Evolutionary conservation across 2,888 invertebrate species (phyloP).

Genomic region (Papilio elwesi): DNA sequence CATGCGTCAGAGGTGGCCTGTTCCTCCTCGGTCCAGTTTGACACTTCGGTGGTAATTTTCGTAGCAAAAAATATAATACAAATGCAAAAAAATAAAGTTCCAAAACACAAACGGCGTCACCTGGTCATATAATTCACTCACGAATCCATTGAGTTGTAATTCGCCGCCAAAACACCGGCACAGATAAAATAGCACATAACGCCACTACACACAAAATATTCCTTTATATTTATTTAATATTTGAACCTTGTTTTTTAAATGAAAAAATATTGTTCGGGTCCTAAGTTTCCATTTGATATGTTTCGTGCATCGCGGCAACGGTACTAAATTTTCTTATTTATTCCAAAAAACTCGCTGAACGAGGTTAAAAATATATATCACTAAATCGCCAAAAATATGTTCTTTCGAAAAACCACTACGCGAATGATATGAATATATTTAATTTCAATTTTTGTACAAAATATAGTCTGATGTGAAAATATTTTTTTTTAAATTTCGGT

Average conservation of each 20-base stretch:
- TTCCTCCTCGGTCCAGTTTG: constrained; percentile 83
- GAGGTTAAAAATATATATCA: constrained; percentile 62
- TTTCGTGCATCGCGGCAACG: constrained; percentile 66
- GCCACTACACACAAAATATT: constrained; percentile 75
- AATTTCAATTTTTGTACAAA: constrained; percentile 60
- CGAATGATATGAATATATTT: constrained; percentile 77
- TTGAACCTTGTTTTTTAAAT: constrained; percentile 58
- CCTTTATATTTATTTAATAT: constrained; percentile 48
- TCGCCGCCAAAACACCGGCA: constrained; percentile 72
- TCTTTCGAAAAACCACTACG: constrained; percentile 58
- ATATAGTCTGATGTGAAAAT: constrained; percentile 76
- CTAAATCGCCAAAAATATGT: constrained; percentile 70
- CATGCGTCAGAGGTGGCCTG: constrained; percentile 83
- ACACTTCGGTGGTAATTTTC: constrained; percentile 83
- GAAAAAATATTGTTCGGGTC: constrained; percentile 77
- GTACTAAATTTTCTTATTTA: constrained; percentile 17
- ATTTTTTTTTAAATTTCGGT: constrained; percentile 58
- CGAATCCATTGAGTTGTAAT: constrained; percentile 70
- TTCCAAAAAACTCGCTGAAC: constrained; percentile 58
- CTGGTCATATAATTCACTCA: constrained; percentile 71
- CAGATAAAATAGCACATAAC: constrained; percentile 75
- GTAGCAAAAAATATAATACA: constrained; percentile 56
- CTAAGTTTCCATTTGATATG: constrained; percentile 83
- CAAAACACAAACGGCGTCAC: constrained; percentile 67
- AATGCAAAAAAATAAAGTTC: constrained; percentile 67